Percentiles rank a stretch among this genome's conserved stretches.
Evolutionary conservation across 1,140 invertebrate species (phyloP).

Genomic region (Geopemphigus sp.): DNA sequence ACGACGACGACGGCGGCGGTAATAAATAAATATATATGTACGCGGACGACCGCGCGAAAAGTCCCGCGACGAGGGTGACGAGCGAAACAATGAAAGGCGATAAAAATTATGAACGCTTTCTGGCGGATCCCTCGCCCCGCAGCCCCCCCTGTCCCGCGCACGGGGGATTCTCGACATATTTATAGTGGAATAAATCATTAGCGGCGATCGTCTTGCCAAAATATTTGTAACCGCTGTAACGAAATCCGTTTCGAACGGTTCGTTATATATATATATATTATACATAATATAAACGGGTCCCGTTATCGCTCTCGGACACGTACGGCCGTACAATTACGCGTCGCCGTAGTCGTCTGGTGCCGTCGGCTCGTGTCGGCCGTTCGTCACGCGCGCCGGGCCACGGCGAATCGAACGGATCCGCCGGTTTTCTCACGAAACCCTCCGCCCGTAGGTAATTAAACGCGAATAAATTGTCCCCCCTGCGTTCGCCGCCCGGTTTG

Average conservation of each 20-base stretch:
- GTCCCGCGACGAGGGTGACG: neutral
- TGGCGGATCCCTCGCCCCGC: neutral
- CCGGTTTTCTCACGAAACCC: conserved; percentile 17
- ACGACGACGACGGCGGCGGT: neutral
- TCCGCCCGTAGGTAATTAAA: conserved; percentile 31
- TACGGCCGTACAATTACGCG: no score
- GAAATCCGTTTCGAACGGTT: conserved; percentile 30
- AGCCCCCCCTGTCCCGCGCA: no score
- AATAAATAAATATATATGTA: no score
- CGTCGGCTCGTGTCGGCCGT: conserved; percentile 38
- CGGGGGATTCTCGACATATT: conserved; percentile 9
- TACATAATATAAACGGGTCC: no score
- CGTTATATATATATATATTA: no score
- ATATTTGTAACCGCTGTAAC: conserved; percentile 36
- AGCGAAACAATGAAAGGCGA: conserved; percentile 24
- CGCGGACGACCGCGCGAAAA: no score
- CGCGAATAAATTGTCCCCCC: neutral
- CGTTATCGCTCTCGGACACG: neutral
- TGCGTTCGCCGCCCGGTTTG: no score
- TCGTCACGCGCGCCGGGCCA: conserved; percentile 5
- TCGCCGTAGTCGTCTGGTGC: no score
- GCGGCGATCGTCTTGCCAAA: conserved; percentile 31
- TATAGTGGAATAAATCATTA: conserved; percentile 44
- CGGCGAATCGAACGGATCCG: conserved; percentile 16
- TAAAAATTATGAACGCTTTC: conserved; percentile 15